These are phyloP conservation scores for Hystrix brachyura DNA, from an alignment of 2,113 vertebrate genomes.

Conservation along the genomic window DNA sequence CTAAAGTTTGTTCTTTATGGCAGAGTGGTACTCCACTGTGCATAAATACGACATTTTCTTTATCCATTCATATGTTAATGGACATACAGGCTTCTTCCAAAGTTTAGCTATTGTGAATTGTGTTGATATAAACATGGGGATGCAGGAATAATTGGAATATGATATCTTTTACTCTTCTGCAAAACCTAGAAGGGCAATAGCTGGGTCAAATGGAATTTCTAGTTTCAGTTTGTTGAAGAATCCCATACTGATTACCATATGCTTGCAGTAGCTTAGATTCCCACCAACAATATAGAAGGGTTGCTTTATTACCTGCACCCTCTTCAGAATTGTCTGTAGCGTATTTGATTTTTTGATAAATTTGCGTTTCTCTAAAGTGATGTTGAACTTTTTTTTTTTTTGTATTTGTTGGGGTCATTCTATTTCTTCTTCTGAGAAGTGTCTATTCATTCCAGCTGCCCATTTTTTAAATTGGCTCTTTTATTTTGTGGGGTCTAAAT, in stretches of 20 bases:
- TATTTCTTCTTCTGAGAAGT: neutral
- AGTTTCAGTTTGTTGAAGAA: neutral
- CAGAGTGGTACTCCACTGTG: neutral
- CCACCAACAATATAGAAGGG: neutral
- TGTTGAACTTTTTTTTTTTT: neutral
- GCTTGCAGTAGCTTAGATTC: neutral
- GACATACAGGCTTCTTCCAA: neutral
- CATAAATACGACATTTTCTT: neutral
- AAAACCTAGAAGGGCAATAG: neutral
- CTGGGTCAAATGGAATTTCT: neutral
- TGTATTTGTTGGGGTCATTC: neutral
- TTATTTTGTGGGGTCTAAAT: neutral
- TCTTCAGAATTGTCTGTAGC: neutral
- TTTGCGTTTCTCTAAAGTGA: neutral
- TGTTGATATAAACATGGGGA: neutral
- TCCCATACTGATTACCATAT: neutral
- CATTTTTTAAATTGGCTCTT: neutral
- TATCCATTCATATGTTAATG: neutral
- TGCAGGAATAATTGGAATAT: neutral
- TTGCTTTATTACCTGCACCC: neutral
- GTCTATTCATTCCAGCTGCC: neutral
- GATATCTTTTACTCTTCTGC: neutral
- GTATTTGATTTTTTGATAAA: neutral
- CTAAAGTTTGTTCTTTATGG: neutral
- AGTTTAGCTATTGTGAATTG: neutral